Evolutionary conservation across 1,140 invertebrate species (phyloP).

Genomic region (Melipona quadrifasciata): DNA sequence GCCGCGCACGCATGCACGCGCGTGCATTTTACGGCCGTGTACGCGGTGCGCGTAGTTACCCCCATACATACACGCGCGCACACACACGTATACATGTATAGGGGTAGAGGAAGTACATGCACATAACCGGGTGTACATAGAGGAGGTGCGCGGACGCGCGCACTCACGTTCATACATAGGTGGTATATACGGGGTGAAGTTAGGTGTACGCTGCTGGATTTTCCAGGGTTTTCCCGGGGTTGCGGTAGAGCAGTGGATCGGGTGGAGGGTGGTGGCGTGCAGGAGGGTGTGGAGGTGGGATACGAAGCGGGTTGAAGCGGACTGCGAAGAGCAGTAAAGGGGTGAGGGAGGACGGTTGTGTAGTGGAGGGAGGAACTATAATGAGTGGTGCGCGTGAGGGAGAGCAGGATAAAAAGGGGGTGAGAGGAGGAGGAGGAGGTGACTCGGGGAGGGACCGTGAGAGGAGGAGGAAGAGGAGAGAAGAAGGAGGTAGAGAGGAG

Average conservation of each 20-base stretch:
- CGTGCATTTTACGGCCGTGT: slow-evolving; percentile 66
- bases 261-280: slow-evolving; percentile 47
- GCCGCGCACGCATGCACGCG: slow-evolving; percentile 50
- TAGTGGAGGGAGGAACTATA: slow-evolving; percentile 73
- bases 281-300: slow-evolving; percentile 44
- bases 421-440: slow-evolving; percentile 55
- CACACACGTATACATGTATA: too few species aligned
- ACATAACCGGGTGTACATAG: background rate
- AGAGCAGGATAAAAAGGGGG: slow-evolving; percentile 71
- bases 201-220: slow-evolving; percentile 77
- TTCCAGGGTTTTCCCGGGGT: slow-evolving; percentile 81
- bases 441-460: slow-evolving; percentile 49
- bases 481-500: slow-evolving; percentile 36
- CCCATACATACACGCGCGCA: too few species aligned
- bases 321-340: slow-evolving; percentile 48
- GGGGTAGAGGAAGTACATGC: background rate
- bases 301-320: slow-evolving; percentile 50
- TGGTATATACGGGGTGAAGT: slow-evolving; percentile 67
- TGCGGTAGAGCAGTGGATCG: slow-evolving; percentile 74
- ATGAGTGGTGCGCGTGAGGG: slow-evolving; percentile 76
- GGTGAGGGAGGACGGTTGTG: slow-evolving; percentile 28
- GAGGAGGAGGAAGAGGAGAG: background rate
- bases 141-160: slow-evolving; percentile 7
- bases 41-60: background rate
- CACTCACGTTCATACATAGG: slow-evolving; percentile 23